These are phyloP conservation scores for Listronotus bonariensis DNA, from an alignment of 1,140 invertebrate species.

Conservation along the genomic window DNA sequence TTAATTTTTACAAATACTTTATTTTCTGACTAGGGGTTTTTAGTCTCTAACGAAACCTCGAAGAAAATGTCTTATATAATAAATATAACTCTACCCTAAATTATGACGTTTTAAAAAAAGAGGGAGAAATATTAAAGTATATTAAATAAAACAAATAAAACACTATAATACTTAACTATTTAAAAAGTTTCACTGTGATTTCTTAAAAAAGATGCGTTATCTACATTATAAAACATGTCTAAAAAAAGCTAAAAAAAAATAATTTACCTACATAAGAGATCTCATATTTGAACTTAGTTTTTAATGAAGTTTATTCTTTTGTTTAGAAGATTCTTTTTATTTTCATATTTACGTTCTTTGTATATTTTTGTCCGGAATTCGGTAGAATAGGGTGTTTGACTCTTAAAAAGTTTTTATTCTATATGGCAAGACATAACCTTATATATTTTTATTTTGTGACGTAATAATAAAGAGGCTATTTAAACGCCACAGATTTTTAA, in stretches of 20 bases:
- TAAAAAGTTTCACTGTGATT: conserved; percentile 57
- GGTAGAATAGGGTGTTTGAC: conserved; percentile 4
- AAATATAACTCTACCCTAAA: conserved; percentile 2
- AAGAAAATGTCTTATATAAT: conserved; percentile 18
- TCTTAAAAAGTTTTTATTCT: not conserved
- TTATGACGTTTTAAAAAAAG: conserved; percentile 12
- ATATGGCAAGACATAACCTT: too few relatives aligned
- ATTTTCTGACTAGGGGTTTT: too few relatives aligned
- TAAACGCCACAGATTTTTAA: too few relatives aligned
- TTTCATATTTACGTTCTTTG: conserved; percentile 42
- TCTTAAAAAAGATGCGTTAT: conserved; percentile 54
- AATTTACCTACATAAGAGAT: conserved; percentile 57
- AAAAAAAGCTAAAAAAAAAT: conserved; percentile 50
- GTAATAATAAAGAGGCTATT: too few relatives aligned
- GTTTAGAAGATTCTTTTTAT: conserved; percentile 54
- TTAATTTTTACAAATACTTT: too few relatives aligned
- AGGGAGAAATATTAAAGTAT: conserved; percentile 10
- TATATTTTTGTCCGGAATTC: conserved; percentile 5
- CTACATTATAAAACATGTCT: conserved; percentile 54
- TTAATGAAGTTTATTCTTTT: conserved; percentile 47
- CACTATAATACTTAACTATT: conserved; percentile 38
- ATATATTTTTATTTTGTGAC: too few relatives aligned
- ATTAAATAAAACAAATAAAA: conserved; percentile 12
- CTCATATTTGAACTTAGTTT: conserved; percentile 56
- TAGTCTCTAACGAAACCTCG: conserved; percentile 7